These are phyloP conservation scores for Euphydryas editha DNA, from an alignment of 2,888 invertebrate species.

Conservation along the genomic window DNA sequence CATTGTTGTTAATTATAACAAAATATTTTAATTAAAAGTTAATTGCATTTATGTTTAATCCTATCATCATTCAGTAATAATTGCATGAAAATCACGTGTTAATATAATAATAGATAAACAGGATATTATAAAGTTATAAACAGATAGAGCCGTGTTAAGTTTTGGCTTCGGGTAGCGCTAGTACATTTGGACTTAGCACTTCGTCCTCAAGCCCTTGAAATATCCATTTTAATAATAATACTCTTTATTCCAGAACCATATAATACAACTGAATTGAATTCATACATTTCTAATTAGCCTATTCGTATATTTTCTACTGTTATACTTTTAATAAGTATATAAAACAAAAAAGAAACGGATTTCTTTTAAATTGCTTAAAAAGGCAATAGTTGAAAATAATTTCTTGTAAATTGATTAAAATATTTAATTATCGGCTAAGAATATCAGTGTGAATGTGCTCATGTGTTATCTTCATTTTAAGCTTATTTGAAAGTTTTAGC, in stretches of 20 bases:
- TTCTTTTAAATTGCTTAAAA: background rate
- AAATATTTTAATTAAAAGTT: background rate
- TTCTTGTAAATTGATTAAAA: no score
- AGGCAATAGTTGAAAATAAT: no score
- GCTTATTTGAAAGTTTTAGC: no score
- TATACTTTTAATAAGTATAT: background rate
- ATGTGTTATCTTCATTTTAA: no score
- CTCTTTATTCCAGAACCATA: no score
- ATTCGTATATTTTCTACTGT: no score
- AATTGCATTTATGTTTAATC: background rate
- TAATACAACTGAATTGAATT: no score
- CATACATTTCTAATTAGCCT: no score
- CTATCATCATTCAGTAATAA: background rate
- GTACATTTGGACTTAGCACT: conserved; percentile 41
- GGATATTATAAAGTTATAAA: conserved; percentile 25
- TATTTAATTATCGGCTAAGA: no score
- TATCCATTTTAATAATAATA: no score
- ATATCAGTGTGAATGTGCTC: no score
- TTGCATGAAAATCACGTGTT: background rate
- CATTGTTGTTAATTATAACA: background rate
- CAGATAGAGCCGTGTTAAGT: conserved; percentile 26
- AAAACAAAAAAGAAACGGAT: background rate
- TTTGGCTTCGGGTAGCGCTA: conserved; percentile 59
- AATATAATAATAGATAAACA: conserved; percentile 18
- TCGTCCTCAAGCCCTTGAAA: conserved; percentile 22